Base-by-base conservation (phyloP, 2,797 vertebrate genomes). In the Mareca strepera region DNA sequence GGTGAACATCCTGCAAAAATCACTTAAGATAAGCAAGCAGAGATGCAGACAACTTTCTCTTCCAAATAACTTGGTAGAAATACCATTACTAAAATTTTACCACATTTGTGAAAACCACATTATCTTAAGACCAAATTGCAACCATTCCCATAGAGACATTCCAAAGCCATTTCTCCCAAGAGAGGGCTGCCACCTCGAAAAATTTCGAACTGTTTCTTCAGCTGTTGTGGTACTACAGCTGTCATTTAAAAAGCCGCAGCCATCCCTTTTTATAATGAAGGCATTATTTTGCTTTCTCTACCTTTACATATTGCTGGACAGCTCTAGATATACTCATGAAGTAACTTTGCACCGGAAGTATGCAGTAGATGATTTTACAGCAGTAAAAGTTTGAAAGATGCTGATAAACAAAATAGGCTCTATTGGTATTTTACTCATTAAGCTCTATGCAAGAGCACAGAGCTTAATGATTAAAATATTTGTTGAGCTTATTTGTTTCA, bases 201-300 rank as follows among this genome's bases (percentile, higher is more conserved):
- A 86, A 88, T 64, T 94, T 82, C 72, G 84, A n/a, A 39, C 43
- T 82, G 75, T 72, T 72, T 86, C 60, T 31, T 67, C 90, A 80
- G 70, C 48, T 88, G 75, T 80, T 93, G 72, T 44, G 25, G 56
- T 74, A 44, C 39, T 74, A 82, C 25, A 72, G 39, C 39, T 93
- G 74, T 68, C 77, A 86, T 77, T 90, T 92, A 58, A 95, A 96
- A 95, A 60, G 86, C 88, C 81, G 75, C 28, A 72, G 62, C 23
- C 43, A 82, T 79, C 84, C 17, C 37, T 63, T 77, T 79, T 63
- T 37, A 23, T 56, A 86, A 83, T 10, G 29, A 86, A 52, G 56
- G 21, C 12, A 60, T 66, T 35, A 46, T 73, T 82, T 91, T 52
- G 77, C 48, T 81, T 69, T 64, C 37, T 72, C 21, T 67, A 55